Evolutionary conservation across 1,140 invertebrate genomes (phyloP).

Genomic region (Aricia agestis): DNA sequence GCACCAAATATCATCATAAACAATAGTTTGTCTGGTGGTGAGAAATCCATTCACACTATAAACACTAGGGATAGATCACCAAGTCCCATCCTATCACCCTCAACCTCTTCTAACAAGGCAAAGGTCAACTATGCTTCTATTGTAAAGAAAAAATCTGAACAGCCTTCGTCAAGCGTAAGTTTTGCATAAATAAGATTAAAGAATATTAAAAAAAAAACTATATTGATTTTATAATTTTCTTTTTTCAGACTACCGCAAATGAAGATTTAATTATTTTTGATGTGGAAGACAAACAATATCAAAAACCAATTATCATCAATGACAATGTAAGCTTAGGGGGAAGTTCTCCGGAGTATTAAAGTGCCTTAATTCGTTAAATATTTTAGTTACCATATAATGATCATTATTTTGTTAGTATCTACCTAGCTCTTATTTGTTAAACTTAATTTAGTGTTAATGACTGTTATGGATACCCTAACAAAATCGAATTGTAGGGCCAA

Average conservation of each 20-base stretch:
- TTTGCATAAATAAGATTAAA: neutral
- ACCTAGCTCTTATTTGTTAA: neutral
- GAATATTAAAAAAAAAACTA: no score
- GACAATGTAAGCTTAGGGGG: conserved; percentile 55
- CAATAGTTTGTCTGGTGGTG: conserved; percentile 38
- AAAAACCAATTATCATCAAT: conserved; percentile 51
- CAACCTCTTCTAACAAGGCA: conserved; percentile 43
- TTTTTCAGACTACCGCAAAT: conserved; percentile 54
- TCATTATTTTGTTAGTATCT: conserved; percentile 24
- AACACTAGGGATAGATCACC: conserved; percentile 37
- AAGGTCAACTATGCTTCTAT: conserved; percentile 54
- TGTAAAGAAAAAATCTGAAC: conserved; percentile 45
- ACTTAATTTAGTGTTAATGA: neutral
- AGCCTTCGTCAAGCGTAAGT: conserved; percentile 57
- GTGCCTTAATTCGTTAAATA: conserved; percentile 51
- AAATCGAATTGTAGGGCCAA: neutral
- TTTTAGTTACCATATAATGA: conserved; percentile 47
- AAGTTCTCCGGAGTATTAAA: conserved; percentile 63
- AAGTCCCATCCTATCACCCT: conserved; percentile 41
- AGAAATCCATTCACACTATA: conserved; percentile 41
- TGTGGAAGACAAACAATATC: conserved; percentile 51
- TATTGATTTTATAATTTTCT: conserved; percentile 26
- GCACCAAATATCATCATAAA: conserved; percentile 46
- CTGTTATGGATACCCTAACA: neutral
- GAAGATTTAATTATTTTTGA: conserved; percentile 67